Base-by-base conservation (phyloP, 2,797 vertebrate genomes). In the Jordanella pulchra region DNA sequence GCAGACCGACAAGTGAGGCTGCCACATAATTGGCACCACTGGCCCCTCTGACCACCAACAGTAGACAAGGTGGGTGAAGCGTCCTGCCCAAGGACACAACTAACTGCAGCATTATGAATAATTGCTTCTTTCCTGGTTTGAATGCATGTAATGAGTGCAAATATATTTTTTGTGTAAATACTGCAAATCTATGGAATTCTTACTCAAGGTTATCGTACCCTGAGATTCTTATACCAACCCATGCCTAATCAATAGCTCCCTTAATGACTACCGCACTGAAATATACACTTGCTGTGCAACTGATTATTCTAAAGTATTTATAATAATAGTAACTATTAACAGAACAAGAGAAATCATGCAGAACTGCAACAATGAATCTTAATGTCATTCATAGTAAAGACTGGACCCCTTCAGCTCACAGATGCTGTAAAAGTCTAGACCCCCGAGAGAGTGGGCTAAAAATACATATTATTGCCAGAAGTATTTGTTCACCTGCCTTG, bases 371-470 rank as follows among this genome's bases (percentile, higher is more conserved):
- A 72, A 55, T 71, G 23, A 27, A 72, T 45, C 13, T 3, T n/a
- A 64, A 67, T 35, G 56, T 28, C 9, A 71, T 32, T n/a, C 65
- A 80, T 77, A 69, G 55, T 81, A 23, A 55, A 32, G 72, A 30
- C 50, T 4, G 48, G 65, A 75, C 11, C 44, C 35, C 45, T 73
- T 55, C 27, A 60, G 70, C 73, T 72, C 35, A 79, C 75, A 83
- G 72, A 56, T 13, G 87, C 86, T 85, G 81, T 85, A 76, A 56
- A 14, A 1, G 28, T 67, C 83, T 83, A 82, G 71, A 81, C 90
- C 90, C 91, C 84, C 80, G 28, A 81, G 84, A 64, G 83, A 89
- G 81, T 79, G 75, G 35, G 75, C n/a, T 50, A 65, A 28, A 67
- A 71, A 64, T n/a, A n/a, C n/a, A n/a, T n/a, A n/a, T n/a, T n/a